Evolutionary conservation across 2,888 invertebrate species (phyloP).

Genomic region (Anodontia alba): DNA sequence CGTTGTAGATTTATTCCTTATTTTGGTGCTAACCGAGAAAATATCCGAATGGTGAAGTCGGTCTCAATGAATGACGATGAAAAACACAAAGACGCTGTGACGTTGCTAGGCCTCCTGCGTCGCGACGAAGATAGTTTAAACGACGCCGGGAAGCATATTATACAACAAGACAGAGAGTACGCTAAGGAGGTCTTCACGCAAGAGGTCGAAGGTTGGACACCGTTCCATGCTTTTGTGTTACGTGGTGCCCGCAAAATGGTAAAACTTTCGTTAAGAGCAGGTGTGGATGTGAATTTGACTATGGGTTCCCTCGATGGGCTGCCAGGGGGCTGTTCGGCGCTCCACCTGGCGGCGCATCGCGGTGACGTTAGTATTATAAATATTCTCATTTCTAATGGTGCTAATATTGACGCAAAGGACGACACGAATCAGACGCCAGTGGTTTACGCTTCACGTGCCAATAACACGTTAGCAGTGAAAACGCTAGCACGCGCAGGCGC

Average conservation of each 20-base stretch:
- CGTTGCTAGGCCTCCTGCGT: slow-evolving; percentile 70
- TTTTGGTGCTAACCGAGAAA: slow-evolving; percentile 24
- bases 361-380: slow-evolving; percentile 78
- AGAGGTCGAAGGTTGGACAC: slow-evolving; percentile 78
- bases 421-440: slow-evolving; percentile 66
- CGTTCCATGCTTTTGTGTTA: slow-evolving; percentile 78
- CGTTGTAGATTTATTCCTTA: slow-evolving; percentile 39
- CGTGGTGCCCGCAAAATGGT: slow-evolving; percentile 75
- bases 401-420: slow-evolving; percentile 68
- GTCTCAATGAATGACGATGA: slow-evolving; percentile 56
- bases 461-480: slow-evolving; percentile 73
- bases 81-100: slow-evolving; percentile 63
- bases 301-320: slow-evolving; percentile 77
- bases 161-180: slow-evolving; percentile 67
- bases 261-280: slow-evolving; percentile 72
- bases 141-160: slow-evolving; percentile 65
- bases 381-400: slow-evolving; percentile 70
- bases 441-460: slow-evolving; percentile 69
- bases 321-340: slow-evolving; percentile 73
- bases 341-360: slow-evolving; percentile 78
- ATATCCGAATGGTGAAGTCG: slow-evolving; percentile 51
- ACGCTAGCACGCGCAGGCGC: slow-evolving; percentile 76
- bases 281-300: slow-evolving; percentile 72
- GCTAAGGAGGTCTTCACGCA: slow-evolving; percentile 67
- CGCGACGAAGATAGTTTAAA: slow-evolving; percentile 73